Percentiles rank a stretch among this genome's conserved stretches.
Conservation (phyloP, 1,140 invertebrate species). For the Maniola jurtina region DNA sequence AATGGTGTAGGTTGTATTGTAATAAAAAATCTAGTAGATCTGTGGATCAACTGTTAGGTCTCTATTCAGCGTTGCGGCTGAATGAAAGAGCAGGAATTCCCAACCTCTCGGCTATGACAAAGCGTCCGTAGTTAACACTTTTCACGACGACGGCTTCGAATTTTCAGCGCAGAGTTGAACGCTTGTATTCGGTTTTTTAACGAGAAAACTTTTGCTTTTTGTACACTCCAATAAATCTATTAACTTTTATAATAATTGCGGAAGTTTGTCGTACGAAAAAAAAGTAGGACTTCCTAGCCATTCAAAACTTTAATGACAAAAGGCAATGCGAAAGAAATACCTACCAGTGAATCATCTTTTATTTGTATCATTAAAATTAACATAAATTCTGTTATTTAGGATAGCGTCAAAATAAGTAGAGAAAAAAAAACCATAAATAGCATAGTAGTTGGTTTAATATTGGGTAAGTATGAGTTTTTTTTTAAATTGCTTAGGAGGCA, state of each 20-base stretch:
- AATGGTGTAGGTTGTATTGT: too few species aligned
- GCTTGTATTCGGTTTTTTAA: slow-evolving; percentile 24
- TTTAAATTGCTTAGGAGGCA: too few species aligned
- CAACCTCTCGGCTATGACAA: slow-evolving; percentile 29
- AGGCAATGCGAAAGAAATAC: too few species aligned
- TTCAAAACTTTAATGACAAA: background rate
- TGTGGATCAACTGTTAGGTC: too few species aligned
- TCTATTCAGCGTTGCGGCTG: background rate
- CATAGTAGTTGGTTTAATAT: too few species aligned
- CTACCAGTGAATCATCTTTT: too few species aligned
- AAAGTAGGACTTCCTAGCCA: background rate
- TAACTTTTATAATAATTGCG: background rate
- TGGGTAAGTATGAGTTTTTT: too few species aligned
- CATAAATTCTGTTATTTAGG: too few species aligned
- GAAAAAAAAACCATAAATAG: too few species aligned
- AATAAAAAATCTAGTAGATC: too few species aligned
- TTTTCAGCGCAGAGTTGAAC: slow-evolving; percentile 23
- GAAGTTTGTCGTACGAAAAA: slow-evolving; percentile 1
- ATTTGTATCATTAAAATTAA: too few species aligned
- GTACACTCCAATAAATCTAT: slow-evolving; percentile 7
- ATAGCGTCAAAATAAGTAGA: too few species aligned
- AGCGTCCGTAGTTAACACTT: slow-evolving; percentile 19
- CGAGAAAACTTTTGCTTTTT: slow-evolving; percentile 24
- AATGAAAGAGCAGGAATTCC: background rate
- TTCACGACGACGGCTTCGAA: background rate